These are phyloP conservation scores for Xanthia togata DNA, from an alignment of 2,888 invertebrate species.

Conservation along the genomic window DNA sequence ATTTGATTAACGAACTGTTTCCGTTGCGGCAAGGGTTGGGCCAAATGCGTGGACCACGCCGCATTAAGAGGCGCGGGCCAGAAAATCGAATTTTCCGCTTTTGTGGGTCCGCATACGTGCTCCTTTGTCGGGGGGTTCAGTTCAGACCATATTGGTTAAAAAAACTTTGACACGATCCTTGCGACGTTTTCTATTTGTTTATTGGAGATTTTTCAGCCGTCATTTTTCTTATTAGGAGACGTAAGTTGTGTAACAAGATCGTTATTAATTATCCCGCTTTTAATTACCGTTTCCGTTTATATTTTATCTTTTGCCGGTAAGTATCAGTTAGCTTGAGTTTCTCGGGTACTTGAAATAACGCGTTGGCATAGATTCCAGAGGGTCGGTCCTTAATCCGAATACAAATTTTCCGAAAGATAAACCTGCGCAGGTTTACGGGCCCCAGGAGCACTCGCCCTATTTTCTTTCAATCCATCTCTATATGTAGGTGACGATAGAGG, in stretches of 20 bases:
- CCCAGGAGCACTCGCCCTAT: conserved; percentile 70
- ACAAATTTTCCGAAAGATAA: conserved; percentile 85
- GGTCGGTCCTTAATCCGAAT: conserved; percentile 76
- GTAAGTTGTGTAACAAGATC: conserved; percentile 27
- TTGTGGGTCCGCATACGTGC: conserved; percentile 75
- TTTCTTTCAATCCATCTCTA: conserved; percentile 60
- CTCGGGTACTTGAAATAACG: conserved; percentile 72
- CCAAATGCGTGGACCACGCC: conserved; percentile 78
- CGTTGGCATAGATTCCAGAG: conserved; percentile 74
- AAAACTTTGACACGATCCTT: conserved; percentile 74
- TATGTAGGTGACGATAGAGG: conserved; percentile 57
- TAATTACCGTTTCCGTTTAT: conserved; percentile 59
- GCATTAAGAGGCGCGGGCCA: conserved; percentile 83
- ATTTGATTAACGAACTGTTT: conserved; percentile 86
- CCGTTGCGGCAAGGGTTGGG: conserved; percentile 83
- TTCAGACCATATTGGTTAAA: conserved; percentile 83
- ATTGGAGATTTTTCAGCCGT: conserved; percentile 38
- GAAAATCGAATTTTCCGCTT: conserved; percentile 89
- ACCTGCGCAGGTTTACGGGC: conserved; percentile 76
- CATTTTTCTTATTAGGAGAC: not conserved
- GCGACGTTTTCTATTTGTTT: conserved; percentile 52
- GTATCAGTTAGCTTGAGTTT: conserved; percentile 67
- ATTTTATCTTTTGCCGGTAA: conserved; percentile 45
- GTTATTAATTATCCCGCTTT: conserved; percentile 40
- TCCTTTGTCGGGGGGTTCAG: conserved; percentile 79